A percentile compares a stretch with the other conserved stretches of the same genome.
Evolutionary conservation across 2,888 invertebrate genomes (phyloP).

Genomic region (Monoplex corrugatus): DNA sequence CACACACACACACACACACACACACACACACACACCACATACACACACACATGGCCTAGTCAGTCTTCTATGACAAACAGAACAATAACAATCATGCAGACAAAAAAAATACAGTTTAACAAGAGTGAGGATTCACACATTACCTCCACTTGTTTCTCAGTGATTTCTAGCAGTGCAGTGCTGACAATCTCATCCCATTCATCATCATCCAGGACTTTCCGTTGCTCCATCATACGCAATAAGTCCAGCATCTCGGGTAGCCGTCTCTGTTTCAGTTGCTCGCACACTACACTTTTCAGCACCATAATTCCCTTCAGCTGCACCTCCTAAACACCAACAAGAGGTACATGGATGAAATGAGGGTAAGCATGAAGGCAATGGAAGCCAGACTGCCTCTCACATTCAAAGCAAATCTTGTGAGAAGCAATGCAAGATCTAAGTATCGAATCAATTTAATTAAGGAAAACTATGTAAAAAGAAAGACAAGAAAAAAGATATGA

Average conservation of each 20-base stretch:
- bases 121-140: background rate
- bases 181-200: constrained; percentile 79
- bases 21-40: background rate
- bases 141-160: constrained; percentile 75
- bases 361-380: no score
- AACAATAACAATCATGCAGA: background rate
- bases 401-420: no score
- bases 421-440: no score
- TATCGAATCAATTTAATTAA: no score
- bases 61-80: background rate
- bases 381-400: no score
- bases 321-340: constrained; percentile 77
- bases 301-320: constrained; percentile 72
- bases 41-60: background rate
- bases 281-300: constrained; percentile 74
- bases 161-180: constrained; percentile 76
- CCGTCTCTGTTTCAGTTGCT: constrained; percentile 71
- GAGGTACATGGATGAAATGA: no score
- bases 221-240: constrained; percentile 70
- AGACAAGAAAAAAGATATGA: no score
- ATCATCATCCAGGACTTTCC: constrained; percentile 71
- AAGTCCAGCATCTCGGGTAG: constrained; percentile 72
- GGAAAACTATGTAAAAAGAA: no score
- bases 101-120: background rate
- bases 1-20: background rate